Evolutionary conservation across 1,140 invertebrate species (phyloP).

Genomic region (Drosophila tani): DNA sequence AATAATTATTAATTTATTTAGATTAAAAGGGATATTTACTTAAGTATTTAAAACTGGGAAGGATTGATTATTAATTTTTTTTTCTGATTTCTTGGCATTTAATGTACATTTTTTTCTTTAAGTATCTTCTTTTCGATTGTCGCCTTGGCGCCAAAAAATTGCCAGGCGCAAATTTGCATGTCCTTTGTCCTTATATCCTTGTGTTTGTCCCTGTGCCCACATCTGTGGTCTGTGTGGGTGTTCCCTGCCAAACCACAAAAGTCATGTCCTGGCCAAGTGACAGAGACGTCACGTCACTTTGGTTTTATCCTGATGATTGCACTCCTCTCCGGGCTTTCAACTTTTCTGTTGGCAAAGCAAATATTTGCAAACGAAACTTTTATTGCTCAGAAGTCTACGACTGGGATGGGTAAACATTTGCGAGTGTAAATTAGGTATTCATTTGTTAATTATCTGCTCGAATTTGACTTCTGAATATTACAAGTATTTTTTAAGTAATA

Average conservation of each 20-base stretch:
- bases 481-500: not conserved
- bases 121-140: slow-evolving; percentile 3
- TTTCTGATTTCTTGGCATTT: not conserved
- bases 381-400: not conserved
- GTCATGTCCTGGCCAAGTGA: slow-evolving; percentile 30
- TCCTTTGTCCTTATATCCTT: slow-evolving; percentile 1
- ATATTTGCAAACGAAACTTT: slow-evolving; percentile 5
- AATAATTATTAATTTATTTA: not conserved
- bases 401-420: not conserved
- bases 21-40: not conserved
- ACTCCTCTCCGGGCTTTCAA: not conserved
- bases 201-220: slow-evolving; percentile 7
- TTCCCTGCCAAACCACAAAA: slow-evolving; percentile 27
- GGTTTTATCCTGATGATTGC: slow-evolving; percentile 17
- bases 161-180: slow-evolving; percentile 12
- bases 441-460: not conserved
- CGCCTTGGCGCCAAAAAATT: slow-evolving; percentile 59
- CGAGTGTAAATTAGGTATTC: not conserved
- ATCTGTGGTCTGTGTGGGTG: slow-evolving; percentile 19
- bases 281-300: slow-evolving; percentile 24
- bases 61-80: not conserved
- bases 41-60: not conserved
- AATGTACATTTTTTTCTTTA: not conserved
- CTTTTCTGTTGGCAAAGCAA: not conserved
- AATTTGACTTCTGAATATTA: not conserved